These are phyloP conservation scores for Tachina lurida DNA, from an alignment of 2,888 invertebrate species.

Conservation along the genomic window DNA sequence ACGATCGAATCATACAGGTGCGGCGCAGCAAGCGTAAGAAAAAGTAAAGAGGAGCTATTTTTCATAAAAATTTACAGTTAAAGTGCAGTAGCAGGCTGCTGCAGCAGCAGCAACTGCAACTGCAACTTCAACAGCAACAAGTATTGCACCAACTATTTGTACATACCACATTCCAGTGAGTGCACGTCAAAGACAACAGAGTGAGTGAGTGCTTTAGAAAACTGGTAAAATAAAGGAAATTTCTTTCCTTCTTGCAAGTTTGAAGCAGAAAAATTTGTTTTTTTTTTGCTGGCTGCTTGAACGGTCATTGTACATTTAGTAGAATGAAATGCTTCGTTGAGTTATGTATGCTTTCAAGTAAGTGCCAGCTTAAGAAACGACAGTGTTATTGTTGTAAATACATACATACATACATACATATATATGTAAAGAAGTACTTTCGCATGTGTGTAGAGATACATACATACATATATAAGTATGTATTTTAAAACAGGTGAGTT, in stretches of 20 bases:
- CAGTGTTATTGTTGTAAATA: slow-evolving; percentile 7
- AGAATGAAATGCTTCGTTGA: slow-evolving; percentile 61
- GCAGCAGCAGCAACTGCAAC: slow-evolving; percentile 17
- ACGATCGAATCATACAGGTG: not conserved
- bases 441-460: too few species aligned
- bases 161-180: slow-evolving; percentile 30
- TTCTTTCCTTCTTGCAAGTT: not conserved
- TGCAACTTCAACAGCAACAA: slow-evolving; percentile 32
- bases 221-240: slow-evolving; percentile 19
- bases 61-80: slow-evolving; percentile 66
- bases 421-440: too few species aligned
- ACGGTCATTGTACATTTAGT: slow-evolving; percentile 79
- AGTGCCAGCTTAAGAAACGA: slow-evolving; percentile 6
- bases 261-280: slow-evolving; percentile 14
- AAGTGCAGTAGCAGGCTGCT: slow-evolving; percentile 38
- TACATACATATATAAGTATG: not conserved
- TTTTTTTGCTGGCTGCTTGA: slow-evolving; percentile 66
- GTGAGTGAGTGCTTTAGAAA: slow-evolving; percentile 11
- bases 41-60: slow-evolving; percentile 27
- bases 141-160: slow-evolving; percentile 35
- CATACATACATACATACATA: too few species aligned
- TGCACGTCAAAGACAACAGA: slow-evolving; percentile 8
- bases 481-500: not conserved
- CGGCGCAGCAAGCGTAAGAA: not conserved
- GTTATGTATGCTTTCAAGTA: slow-evolving; percentile 14